Base-by-base conservation (phyloP, 1,140 invertebrate species). In the Rhagoletis zephyria region DNA sequence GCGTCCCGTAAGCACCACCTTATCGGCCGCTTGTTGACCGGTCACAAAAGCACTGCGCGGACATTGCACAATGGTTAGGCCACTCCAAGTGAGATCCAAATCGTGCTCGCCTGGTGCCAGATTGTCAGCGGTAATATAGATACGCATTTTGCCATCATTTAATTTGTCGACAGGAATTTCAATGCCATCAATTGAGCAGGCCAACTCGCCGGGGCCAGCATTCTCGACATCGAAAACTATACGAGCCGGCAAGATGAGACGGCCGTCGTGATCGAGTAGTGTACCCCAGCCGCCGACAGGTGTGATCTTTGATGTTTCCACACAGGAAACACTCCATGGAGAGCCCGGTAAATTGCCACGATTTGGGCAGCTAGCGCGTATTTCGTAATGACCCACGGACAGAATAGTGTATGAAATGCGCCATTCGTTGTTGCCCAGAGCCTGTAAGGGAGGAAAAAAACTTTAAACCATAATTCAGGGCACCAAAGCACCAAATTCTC, bases 1-100 rank as follows among this genome's bases (percentile, higher is more conserved):
- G 87, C 97, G 95, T 5, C 99, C 99, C 85, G 97, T 96, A 0
- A 99, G 93, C 85, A 97, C 95, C 0, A 99, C 97, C 89, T 95
- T 94, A 89, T 95, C 95, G 5, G 94, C 94, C 0, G 94, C 93
- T 86, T 93, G 93, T 61, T 94, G 93, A 0, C 93, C 92, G 5
- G 94, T 93, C 7, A 94, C 93, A 6, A 94, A 92, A 3, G 94
- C 94, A 48, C 93, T 91, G 5, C 94, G 90, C 2, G 94, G 94
- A 16, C 94, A 94, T 3, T 94, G 94, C 2, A 93, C 94, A 70
- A 95, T 93, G 16, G 94, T 90, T 4, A 94, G 90, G 1, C 94
- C 94, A 89, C 94, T 94, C 93, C 94, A 95, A 59, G 94, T 94
- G 30, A 95, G 91, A 63, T 95, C 95, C 59, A 95, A 90, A 85